These are phyloP conservation scores for Prosapia bicincta DNA, from an alignment of 2,888 invertebrate species.

Conservation along the genomic window DNA sequence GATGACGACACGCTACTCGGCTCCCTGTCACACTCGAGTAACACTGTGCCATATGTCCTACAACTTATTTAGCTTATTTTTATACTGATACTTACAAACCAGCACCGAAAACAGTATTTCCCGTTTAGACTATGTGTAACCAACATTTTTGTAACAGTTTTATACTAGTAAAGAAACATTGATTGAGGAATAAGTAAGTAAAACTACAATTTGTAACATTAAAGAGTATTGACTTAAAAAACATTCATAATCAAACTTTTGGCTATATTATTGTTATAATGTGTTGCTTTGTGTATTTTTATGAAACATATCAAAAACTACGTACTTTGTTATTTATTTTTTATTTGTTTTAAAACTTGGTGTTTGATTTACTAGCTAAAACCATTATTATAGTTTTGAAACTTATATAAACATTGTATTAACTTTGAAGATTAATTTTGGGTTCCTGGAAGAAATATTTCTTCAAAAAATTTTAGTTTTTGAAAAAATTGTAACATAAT, in stretches of 20 bases:
- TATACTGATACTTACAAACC: not conserved
- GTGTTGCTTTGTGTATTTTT: not conserved
- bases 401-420: too few species aligned
- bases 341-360: not conserved
- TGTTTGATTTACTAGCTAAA: not conserved
- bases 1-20: conserved; percentile 9
- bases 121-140: not conserved
- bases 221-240: too few species aligned
- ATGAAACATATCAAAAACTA: not conserved
- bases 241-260: not conserved
- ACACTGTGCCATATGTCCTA: not conserved
- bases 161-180: too few species aligned
- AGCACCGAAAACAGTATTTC: not conserved
- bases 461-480: too few species aligned
- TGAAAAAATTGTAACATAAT: too few species aligned
- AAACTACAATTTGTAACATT: too few species aligned
- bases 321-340: not conserved
- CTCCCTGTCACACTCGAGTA: not conserved
- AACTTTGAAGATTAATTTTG: too few species aligned
- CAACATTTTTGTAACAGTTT: not conserved
- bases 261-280: not conserved
- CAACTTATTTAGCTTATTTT: not conserved
- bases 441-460: too few species aligned
- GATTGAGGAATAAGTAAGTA: too few species aligned
- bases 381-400: too few species aligned